Percentiles rank a stretch among this genome's conserved stretches.
phyloP scores from a whole-genome alignment of 2,113 vertebrate species.

The Lycaon pictus region DNA sequence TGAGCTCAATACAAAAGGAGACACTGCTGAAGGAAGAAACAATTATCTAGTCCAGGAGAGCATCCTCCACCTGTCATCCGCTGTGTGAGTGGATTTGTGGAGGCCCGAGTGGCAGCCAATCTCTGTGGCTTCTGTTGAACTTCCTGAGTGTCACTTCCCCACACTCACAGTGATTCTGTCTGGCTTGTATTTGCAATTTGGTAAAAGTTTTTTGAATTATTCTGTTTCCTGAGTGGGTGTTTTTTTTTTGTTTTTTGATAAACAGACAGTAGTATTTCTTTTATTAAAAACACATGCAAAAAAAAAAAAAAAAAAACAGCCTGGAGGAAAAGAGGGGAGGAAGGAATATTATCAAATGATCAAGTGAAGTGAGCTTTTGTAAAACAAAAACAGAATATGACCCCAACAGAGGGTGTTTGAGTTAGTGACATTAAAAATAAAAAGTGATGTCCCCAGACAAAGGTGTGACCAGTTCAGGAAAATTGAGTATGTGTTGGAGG shows the following conservation, averaged over 20 bases:
- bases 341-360: not conserved
- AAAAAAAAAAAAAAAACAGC: not conserved
- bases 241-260: not conserved
- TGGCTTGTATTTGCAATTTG: not conserved
- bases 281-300: too few relatives aligned
- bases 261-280: too few relatives aligned
- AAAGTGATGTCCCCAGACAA: not conserved
- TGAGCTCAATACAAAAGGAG: constrained; percentile 49
- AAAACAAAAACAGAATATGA: constrained; percentile 30
- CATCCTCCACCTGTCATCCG: not conserved
- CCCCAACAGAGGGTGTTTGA: not conserved
- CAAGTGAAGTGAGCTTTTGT: not conserved
- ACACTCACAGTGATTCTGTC: not conserved
- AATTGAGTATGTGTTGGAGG: not conserved
- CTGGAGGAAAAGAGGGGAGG: not conserved
- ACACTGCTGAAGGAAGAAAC: constrained; percentile 44
- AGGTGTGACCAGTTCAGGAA: not conserved
- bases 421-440: not conserved
- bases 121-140: not conserved
- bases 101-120: not conserved
- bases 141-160: not conserved
- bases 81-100: not conserved
- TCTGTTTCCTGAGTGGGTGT: not conserved
- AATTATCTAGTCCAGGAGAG: not conserved
- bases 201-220: constrained; percentile 34